phyloP scores from a whole-genome alignment of 2,797 vertebrate species.

The Novumbra hubbsi region DNA sequence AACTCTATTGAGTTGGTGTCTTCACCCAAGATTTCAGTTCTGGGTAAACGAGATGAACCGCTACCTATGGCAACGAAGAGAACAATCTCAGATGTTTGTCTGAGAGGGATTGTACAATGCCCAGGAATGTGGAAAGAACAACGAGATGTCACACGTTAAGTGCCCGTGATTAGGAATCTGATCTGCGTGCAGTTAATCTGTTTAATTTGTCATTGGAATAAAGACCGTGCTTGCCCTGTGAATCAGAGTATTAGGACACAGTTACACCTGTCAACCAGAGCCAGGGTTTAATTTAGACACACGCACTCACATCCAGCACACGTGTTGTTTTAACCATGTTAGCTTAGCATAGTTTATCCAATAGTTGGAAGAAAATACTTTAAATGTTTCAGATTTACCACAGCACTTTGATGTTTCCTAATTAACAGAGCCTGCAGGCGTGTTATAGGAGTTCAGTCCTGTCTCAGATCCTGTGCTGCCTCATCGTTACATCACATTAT shows the following conservation, averaged over 20 bases:
- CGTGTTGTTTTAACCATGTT: too few relatives aligned
- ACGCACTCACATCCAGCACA: not conserved
- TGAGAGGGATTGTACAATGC: not conserved
- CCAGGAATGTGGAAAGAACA: not conserved
- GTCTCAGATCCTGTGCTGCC: not conserved
- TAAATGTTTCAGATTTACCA: not conserved
- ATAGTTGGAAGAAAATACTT: not conserved
- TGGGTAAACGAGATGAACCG: too few relatives aligned
- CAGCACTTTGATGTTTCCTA: not conserved
- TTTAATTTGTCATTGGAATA: not conserved
- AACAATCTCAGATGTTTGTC: not conserved
- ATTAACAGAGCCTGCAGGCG: not conserved
- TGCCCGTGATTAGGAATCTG: not conserved
- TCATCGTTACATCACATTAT: slow-evolving; percentile 24
- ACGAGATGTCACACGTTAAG: not conserved
- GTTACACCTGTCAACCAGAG: not conserved
- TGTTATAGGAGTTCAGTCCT: not conserved
- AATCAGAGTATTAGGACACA: not conserved
- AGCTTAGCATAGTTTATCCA: not conserved
- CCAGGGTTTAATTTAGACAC: not conserved
- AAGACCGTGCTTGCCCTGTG: not conserved
- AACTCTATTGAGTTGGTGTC: too few relatives aligned
- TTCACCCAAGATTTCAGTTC: too few relatives aligned
- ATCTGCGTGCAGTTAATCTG: slow-evolving; percentile 8
- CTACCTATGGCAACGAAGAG: not conserved